Evolutionary conservation across 2,113 vertebrate species (phyloP), one percentile per base, ranked within the genome.

Genomic region (Beaufortia kweichowensis): DNA sequence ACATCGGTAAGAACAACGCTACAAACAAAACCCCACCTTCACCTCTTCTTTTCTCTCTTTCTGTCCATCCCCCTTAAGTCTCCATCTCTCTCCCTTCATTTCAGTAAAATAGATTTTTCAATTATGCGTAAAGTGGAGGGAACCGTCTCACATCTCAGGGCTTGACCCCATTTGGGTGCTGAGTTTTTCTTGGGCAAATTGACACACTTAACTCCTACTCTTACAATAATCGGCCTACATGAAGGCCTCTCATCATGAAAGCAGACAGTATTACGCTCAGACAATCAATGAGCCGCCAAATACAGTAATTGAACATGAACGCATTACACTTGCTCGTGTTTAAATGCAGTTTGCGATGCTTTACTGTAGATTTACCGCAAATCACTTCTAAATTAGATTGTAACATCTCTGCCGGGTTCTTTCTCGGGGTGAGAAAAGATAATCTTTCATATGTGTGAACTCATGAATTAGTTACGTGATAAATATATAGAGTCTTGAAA

Each of bases 21-120:
- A 21, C 6, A 53, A 48, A 31, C 21, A 12, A 17, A 57, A 71
- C 29, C 33, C 21, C 33, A n/a, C 55, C 70, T 24, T 60, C 35
- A 43, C 43, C 19, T 24, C 31, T 57, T 41, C 19, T 33, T 64
- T 46, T 3, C 11, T 24, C 6, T 55, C 19, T 6, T 41, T 28
- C 50, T 4, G 43, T 61, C 43, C 14, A 75, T 77, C 79, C 83
- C 83, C 73, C 79, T n/a, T 72, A 11, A 80, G 33, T 12, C 75
- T 46, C 67, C 39, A 46, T 64, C 67, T 64, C 77, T 82, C 75
- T 78, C 78, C 75, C 78, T 73, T 84, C 79, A 83, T 80, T 84
- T 83, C 74, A 33, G 76, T 79, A 77, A 81, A 84, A 84, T 84
- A 82, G 84, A 83, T 78, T 86, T 86, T 86, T 84, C 81, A 82